These are phyloP conservation scores for Drosophila yakuba DNA, from an alignment of 1,140 invertebrate genomes.

Conservation along the genomic window DNA sequence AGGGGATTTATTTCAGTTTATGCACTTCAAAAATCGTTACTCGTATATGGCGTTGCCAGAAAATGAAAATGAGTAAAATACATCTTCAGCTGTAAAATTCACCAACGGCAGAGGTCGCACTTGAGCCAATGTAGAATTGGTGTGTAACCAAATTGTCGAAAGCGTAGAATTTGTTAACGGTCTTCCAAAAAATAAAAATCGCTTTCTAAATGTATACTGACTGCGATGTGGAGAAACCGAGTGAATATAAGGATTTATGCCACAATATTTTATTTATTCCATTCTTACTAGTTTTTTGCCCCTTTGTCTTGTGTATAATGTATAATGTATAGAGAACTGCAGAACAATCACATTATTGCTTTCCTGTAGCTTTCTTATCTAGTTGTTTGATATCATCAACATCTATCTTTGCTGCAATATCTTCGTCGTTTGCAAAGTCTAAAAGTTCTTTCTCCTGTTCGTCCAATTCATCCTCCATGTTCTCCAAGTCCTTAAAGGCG, in stretches of 20 bases:
- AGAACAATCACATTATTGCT: not conserved
- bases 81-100: not conserved
- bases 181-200: no score
- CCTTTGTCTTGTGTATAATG: no score
- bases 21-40: not conserved
- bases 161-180: no score
- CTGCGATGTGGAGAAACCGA: no score
- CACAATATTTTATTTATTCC: no score
- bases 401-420: not conserved
- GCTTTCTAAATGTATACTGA: no score
- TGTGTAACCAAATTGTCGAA: not conserved
- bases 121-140: not conserved
- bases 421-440: not conserved
- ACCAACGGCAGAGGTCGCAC: not conserved
- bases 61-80: no score
- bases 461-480: not conserved
- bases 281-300: not conserved
- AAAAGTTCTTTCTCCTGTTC: not conserved
- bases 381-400: not conserved
- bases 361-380: not conserved
- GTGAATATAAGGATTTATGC: no score
- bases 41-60: not conserved
- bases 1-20: no score
- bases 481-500: not conserved
- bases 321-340: not conserved